Evolutionary conservation across 2,113 vertebrate species (phyloP).

Genomic region (Entomyzon cyanotis): DNA sequence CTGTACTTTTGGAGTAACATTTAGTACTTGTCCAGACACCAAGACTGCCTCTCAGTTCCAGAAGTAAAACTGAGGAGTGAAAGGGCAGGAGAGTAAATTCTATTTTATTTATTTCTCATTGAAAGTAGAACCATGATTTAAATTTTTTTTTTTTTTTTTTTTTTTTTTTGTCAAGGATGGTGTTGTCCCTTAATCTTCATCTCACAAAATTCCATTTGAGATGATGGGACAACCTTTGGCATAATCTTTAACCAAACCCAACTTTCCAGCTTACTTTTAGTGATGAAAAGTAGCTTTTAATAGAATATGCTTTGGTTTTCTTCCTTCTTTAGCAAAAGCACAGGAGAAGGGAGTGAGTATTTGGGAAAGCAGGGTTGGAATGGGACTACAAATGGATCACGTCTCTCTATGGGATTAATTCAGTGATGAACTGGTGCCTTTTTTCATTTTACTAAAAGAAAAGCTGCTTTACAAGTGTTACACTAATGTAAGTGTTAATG

Average conservation of each 20-base stretch:
- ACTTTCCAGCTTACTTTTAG: not conserved
- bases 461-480: slow-evolving; percentile 41
- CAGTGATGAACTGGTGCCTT: slow-evolving; percentile 2
- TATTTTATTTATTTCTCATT: not conserved
- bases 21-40: not conserved
- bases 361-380: not conserved
- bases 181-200: not conserved
- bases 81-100: not conserved
- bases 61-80: not conserved
- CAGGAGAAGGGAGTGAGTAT: not conserved
- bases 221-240: not conserved
- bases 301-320: not conserved
- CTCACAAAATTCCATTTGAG: not conserved
- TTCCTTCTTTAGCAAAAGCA: not conserved
- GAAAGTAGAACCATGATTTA: not conserved
- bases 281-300: not conserved
- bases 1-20: not conserved
- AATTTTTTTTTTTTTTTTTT: not conserved
- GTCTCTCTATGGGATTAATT: not conserved
- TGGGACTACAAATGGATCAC: not conserved
- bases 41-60: not conserved
- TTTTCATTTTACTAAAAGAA: slow-evolving; percentile 18
- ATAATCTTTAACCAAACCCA: not conserved
- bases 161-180: not conserved
- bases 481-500: slow-evolving; percentile 13